A percentile compares a stretch with the other conserved stretches of the same genome.
Conservation (phyloP, 2,888 invertebrate species). For the Podabrus alpinus region DNA sequence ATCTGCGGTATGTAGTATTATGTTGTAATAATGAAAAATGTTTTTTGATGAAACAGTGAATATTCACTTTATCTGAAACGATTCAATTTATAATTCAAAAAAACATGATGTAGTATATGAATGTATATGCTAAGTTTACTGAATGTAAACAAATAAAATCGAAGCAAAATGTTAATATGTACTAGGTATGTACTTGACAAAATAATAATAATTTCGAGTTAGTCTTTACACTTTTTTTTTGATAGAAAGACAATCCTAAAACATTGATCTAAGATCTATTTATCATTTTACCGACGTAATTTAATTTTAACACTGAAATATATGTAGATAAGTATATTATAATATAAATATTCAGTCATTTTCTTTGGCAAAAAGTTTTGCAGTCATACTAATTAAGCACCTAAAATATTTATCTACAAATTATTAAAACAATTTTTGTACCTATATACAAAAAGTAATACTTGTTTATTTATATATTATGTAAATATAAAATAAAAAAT, state of each 20-base stretch:
- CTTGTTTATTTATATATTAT: background rate
- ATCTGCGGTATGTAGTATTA: too few species aligned
- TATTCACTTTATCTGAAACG: background rate
- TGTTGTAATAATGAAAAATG: background rate
- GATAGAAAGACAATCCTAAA: constrained; percentile 36
- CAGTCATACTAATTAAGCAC: constrained; percentile 29
- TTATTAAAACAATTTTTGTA: background rate
- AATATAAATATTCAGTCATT: constrained; percentile 55
- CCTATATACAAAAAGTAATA: background rate
- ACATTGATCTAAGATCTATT: constrained; percentile 45
- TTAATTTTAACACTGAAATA: constrained; percentile 48
- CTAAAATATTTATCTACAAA: constrained; percentile 1
- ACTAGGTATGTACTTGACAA: background rate
- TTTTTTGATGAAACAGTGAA: background rate
- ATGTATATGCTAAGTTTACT: background rate
- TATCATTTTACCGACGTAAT: constrained; percentile 37
- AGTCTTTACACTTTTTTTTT: constrained; percentile 18
- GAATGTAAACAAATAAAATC: background rate
- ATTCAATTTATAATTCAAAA: background rate
- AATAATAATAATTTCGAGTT: constrained; percentile 9
- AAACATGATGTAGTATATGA: too few species aligned
- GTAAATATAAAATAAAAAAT: background rate
- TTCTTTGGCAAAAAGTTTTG: constrained; percentile 52
- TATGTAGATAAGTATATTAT: constrained; percentile 44
- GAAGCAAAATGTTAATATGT: background rate